Conservation (phyloP, 35 echinoderm and acorn worm genomes). For the Patiria miniata region DNA sequence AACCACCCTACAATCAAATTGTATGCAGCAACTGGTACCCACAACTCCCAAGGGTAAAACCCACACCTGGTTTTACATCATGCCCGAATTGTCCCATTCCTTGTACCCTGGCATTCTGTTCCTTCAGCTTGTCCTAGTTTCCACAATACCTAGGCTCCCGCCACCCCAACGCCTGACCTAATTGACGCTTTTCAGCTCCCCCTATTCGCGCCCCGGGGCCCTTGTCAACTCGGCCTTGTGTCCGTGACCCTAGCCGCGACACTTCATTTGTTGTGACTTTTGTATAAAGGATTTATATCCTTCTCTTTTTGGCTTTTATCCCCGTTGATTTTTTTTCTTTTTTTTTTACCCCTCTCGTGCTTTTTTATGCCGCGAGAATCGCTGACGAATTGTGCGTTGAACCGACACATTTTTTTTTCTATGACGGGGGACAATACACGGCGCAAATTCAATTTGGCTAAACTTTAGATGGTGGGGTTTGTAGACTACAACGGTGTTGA, state of each 20-base stretch:
- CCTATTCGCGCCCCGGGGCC: neutral
- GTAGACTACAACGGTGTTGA: too few species aligned
- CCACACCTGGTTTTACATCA: conserved; percentile 30
- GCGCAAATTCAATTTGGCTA: neutral
- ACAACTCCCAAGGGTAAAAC: neutral
- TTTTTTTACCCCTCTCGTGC: conserved; percentile 4
- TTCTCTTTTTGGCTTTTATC: neutral
- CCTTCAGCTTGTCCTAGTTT: conserved; percentile 20
- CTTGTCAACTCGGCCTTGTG: conserved; percentile 8
- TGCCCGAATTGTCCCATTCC: neutral
- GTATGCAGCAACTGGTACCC: neutral
- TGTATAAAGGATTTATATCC: conserved; percentile 7
- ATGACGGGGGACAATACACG: neutral
- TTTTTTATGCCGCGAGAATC: neutral
- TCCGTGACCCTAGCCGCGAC: conserved; percentile 22
- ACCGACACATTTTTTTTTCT: neutral
- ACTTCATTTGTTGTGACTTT: conserved; percentile 21
- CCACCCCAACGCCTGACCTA: conserved; percentile 5
- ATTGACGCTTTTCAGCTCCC: neutral
- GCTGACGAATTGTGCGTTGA: conserved; percentile 9
- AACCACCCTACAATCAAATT: too few species aligned
- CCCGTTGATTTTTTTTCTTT: neutral
- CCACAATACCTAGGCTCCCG: neutral
- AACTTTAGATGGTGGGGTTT: too few species aligned
- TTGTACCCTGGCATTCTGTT: neutral